phyloP scores from a whole-genome alignment of 2,797 vertebrate genomes.

The Hyperoplus immaculatus region DNA sequence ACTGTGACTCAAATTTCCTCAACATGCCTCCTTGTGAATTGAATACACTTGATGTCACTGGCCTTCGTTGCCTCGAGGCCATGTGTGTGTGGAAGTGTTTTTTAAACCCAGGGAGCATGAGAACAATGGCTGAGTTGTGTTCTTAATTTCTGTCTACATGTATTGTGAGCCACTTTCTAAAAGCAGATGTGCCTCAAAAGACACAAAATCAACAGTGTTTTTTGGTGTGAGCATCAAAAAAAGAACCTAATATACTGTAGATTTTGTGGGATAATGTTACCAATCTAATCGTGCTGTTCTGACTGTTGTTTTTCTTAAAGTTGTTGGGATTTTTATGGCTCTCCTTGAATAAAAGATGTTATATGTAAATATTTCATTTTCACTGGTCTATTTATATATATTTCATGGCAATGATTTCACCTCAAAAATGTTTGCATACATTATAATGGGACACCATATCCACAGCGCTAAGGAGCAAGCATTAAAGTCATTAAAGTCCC shows the following conservation, averaged over 20 bases:
- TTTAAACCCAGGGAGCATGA: constrained; percentile 54
- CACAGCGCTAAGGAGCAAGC: not conserved
- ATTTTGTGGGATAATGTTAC: constrained; percentile 35
- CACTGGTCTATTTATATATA: not conserved
- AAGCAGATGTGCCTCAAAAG: constrained; percentile 71
- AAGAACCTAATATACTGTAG: constrained; percentile 26
- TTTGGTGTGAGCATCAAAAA: constrained; percentile 31
- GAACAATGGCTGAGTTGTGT: constrained; percentile 69
- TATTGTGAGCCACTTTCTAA: constrained; percentile 59
- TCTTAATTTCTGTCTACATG: constrained; percentile 61
- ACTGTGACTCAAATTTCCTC: constrained; percentile 70
- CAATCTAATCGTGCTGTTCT: constrained; percentile 57
- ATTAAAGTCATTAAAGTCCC: constrained; percentile 40
- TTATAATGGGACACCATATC: not conserved
- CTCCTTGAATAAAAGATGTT: constrained; percentile 78
- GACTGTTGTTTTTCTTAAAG: constrained; percentile 65
- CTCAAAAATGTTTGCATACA: not conserved
- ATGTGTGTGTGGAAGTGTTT: constrained; percentile 10
- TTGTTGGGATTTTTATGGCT: constrained; percentile 68
- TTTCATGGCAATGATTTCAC: not conserved
- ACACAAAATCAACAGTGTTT: constrained; percentile 48
- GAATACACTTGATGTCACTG: constrained; percentile 72
- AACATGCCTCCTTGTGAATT: constrained; percentile 67
- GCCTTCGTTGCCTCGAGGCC: constrained; percentile 54
- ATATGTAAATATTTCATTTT: constrained; percentile 27